Evolutionary conservation across 2,113 vertebrate genomes (phyloP), one percentile per base, ranked within the genome.

Genomic region (Phaethon lepturus): DNA sequence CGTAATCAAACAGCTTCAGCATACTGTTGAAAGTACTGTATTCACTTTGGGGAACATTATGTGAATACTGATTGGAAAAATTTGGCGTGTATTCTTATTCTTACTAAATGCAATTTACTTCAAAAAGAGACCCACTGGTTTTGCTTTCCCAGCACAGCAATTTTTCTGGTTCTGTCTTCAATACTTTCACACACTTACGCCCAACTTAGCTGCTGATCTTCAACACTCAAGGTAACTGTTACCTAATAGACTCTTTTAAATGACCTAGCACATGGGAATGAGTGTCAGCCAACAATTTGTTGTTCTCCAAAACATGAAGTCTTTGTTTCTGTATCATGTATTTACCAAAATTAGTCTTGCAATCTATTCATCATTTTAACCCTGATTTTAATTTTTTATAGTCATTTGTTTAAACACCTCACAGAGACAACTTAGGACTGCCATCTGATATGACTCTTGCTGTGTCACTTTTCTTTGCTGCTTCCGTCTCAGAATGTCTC

Each of bases 91-190:
- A 28, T 66, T 90, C 56, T 87, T 68, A 55, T 38, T 68, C 44
- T 68, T 67, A 55, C 62, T 89, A 91, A 94, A 82, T 95, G 86
- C 71, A 88, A 75, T 83, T 95, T 83, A 86, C 85, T 95, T 91
- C 89, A 82, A 58, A 91, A 95, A 86, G 18, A 95, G 80, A 85
- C n/a, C 16, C 89, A 35, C 59, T 86, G 74, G 93, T 79, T 97
- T 55, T 91, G 86, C 77, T 91, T 91, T 79, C 84, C 81, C 87
- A 90, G 71, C 78, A 90, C 84, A 90, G 84, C 38, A 47, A 47
- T 82, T 95, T 89, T 95, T 76, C 58, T 87, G 45, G 58, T 75
- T 93, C 58, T 83, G 77, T 50, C 78, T 79, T 89, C 78, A 91
- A 16, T 47, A 72, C 74, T 82, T 88, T 73, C 85, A 69, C 45